Conservation (phyloP, 2,797 vertebrate species). For the Oceanodroma leucorhoa region DNA sequence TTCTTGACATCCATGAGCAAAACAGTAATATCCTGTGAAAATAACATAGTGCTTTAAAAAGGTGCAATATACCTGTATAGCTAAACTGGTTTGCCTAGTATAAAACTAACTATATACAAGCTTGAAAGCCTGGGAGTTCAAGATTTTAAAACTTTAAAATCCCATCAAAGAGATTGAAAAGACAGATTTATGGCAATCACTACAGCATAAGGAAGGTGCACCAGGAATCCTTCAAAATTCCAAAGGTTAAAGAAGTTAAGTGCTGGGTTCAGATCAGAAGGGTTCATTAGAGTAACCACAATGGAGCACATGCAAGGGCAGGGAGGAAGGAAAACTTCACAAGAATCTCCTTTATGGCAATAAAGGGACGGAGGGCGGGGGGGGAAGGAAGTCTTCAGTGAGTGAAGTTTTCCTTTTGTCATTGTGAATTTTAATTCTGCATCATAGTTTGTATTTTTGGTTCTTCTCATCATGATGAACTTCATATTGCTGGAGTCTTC, state of each 20-base stretch:
- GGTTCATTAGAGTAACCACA: constrained; percentile 74
- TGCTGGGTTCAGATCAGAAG: constrained; percentile 79
- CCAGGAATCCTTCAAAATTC: constrained; percentile 80
- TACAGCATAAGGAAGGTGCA: constrained; percentile 84
- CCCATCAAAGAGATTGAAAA: constrained; percentile 78
- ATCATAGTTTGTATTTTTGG: constrained; percentile 70
- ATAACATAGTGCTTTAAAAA: constrained; percentile 82
- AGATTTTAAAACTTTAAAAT: constrained; percentile 80
- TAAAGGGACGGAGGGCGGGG: neutral
- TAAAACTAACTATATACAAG: constrained; percentile 83
- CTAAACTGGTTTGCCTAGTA: constrained; percentile 76
- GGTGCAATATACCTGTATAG: constrained; percentile 79
- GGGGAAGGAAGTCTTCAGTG: constrained; percentile 38
- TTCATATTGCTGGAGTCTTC: constrained; percentile 78
- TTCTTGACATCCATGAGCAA: constrained; percentile 83
- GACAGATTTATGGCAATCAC: constrained; percentile 78
- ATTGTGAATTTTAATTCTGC: constrained; percentile 32
- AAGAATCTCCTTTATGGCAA: constrained; percentile 69
- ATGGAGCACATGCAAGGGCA: constrained; percentile 74
- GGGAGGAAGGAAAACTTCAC: constrained; percentile 68
- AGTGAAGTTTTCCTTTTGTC: constrained; percentile 61
- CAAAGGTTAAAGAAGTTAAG: constrained; percentile 78
- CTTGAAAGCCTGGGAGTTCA: constrained; percentile 76
- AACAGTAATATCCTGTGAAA: constrained; percentile 80
- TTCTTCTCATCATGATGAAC: constrained; percentile 76